Percentiles rank a stretch among this genome's conserved stretches.
These are phyloP conservation scores for Ochropleura plecta DNA, from an alignment of 2,888 invertebrate genomes.

Conservation along the genomic window DNA sequence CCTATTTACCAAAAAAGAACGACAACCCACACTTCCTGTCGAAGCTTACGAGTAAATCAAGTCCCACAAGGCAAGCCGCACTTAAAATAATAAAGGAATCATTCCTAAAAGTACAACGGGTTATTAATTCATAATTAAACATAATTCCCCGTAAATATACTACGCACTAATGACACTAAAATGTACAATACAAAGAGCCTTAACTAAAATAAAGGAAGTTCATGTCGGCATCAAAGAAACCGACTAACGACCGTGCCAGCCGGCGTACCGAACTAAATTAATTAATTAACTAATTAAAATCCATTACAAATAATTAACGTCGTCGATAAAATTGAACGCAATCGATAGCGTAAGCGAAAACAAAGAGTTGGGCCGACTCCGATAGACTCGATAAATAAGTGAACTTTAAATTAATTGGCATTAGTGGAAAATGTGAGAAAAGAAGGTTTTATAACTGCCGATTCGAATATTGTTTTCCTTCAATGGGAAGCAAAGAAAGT, in stretches of 20 bases:
- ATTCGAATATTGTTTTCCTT: slow-evolving; percentile 1
- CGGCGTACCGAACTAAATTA: slow-evolving; percentile 81
- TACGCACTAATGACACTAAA: slow-evolving; percentile 68
- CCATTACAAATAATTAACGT: slow-evolving; percentile 80
- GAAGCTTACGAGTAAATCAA: slow-evolving; percentile 26
- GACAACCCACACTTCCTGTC: slow-evolving; percentile 20
- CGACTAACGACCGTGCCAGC: slow-evolving; percentile 74
- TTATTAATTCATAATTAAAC: slow-evolving; percentile 67
- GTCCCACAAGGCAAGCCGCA: slow-evolving; percentile 27
- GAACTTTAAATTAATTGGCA: slow-evolving; percentile 64
- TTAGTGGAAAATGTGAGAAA: slow-evolving; percentile 56
- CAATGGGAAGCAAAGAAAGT: neutral
- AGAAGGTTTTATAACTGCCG: slow-evolving; percentile 21
- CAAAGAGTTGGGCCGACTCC: slow-evolving; percentile 70
- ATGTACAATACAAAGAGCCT: slow-evolving; percentile 72
- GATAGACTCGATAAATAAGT: slow-evolving; percentile 62
- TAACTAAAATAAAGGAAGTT: slow-evolving; percentile 72
- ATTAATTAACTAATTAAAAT: slow-evolving; percentile 88
- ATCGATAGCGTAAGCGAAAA: slow-evolving; percentile 73
- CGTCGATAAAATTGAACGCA: slow-evolving; percentile 76
- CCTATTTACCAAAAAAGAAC: slow-evolving; percentile 25
- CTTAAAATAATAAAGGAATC: slow-evolving; percentile 51
- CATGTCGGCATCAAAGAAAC: slow-evolving; percentile 80
- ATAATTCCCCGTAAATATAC: slow-evolving; percentile 66
- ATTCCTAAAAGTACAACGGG: slow-evolving; percentile 57